Conservation (phyloP, 2,113 vertebrate genomes). For the Fregata magnificens region DNA sequence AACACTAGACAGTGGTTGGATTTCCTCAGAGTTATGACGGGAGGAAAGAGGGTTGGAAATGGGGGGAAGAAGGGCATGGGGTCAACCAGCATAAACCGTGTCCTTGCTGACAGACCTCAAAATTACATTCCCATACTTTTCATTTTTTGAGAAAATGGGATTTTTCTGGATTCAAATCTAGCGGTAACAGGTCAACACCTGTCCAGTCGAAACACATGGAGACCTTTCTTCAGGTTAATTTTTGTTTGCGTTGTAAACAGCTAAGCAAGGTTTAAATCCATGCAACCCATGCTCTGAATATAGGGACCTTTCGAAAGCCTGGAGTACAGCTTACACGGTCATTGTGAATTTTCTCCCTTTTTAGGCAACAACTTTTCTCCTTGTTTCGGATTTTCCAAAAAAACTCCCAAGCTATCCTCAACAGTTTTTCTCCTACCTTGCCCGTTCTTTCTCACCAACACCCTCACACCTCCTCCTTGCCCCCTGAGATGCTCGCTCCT, state of each 20-base stretch:
- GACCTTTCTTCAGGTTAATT: background rate
- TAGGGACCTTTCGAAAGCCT: background rate
- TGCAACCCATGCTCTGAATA: background rate
- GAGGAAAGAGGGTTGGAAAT: background rate
- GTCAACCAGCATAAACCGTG: fast-evolving
- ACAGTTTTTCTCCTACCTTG: background rate
- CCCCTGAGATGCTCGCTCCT: background rate
- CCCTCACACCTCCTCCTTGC: fast-evolving
- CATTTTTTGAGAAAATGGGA: background rate
- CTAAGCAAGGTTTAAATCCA: background rate
- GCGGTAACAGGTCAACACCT: background rate
- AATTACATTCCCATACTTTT: background rate
- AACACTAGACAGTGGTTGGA: fast-evolving
- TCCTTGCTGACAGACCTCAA: background rate
- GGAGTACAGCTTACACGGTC: fast-evolving
- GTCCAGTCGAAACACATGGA: background rate
- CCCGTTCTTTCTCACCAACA: background rate
- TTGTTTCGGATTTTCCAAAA: background rate
- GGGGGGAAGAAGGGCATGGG: too few relatives aligned
- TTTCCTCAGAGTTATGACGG: background rate
- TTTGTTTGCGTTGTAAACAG: background rate
- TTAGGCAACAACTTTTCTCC: background rate
- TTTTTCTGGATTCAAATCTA: background rate
- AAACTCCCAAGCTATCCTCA: fast-evolving
- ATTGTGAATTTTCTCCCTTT: background rate